These are phyloP conservation scores for Alectoris magna DNA, from an alignment of 2,797 vertebrate genomes.

Conservation along the genomic window DNA sequence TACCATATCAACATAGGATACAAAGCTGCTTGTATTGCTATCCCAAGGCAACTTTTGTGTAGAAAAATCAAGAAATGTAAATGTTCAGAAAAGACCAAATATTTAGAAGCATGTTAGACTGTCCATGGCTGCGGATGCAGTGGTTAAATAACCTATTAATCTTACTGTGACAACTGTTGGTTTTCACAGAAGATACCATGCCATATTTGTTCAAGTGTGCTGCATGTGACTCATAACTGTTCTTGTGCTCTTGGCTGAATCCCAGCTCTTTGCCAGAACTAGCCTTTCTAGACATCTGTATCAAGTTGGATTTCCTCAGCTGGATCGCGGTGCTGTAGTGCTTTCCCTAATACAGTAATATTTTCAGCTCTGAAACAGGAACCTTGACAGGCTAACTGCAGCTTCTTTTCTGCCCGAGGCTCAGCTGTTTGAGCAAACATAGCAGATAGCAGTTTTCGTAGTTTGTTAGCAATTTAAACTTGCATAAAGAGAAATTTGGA, in stretches of 20 bases:
- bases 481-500: slow-evolving; percentile 29
- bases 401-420: slow-evolving; percentile 1
- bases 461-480: slow-evolving; percentile 22
- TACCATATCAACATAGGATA: accelerated
- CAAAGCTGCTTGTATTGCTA: neutral
- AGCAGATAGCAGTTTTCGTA: neutral
- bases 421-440: neutral
- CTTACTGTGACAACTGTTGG: slow-evolving; percentile 57
- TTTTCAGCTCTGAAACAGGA: slow-evolving; percentile 58
- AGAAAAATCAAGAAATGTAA: neutral
- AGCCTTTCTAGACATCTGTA: slow-evolving; percentile 76
- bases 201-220: slow-evolving; percentile 84
- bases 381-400: slow-evolving; percentile 1
- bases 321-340: slow-evolving; percentile 49
- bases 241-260: slow-evolving; percentile 70
- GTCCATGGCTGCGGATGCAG: neutral
- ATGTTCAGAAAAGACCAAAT: neutral
- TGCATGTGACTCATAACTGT: slow-evolving; percentile 79
- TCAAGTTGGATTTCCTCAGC: slow-evolving; percentile 74
- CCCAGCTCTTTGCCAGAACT: slow-evolving; percentile 76
- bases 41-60: neutral
- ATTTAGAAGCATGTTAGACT: neutral
- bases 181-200: slow-evolving; percentile 78
- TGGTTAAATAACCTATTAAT: slow-evolving; percentile 68
- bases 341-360: slow-evolving; percentile 85